These are phyloP conservation scores for Conomelus anceps DNA, from an alignment of 2,888 invertebrate genomes.

Conservation along the genomic window DNA sequence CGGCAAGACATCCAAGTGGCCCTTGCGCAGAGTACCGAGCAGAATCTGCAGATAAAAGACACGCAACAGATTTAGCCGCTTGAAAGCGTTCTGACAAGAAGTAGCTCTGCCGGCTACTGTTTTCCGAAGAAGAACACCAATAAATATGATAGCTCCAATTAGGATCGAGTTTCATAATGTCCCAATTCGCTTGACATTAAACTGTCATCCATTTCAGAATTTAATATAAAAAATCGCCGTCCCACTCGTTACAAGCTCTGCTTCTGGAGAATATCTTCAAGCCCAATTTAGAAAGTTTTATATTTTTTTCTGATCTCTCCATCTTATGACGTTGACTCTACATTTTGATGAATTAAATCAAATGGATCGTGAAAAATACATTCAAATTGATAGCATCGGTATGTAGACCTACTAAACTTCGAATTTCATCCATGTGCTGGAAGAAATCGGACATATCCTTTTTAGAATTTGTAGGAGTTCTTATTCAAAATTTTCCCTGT, in stretches of 20 bases:
- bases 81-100: neutral
- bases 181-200: neutral
- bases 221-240: neutral
- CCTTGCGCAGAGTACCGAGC: neutral
- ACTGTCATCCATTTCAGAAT: neutral
- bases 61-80: neutral
- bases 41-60: neutral
- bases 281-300: neutral
- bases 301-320: neutral
- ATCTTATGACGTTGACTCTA: neutral
- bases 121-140: neutral
- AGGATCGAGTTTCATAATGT: neutral
- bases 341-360: neutral
- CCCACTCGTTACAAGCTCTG: neutral
- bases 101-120: neutral
- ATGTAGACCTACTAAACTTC: too few relatives aligned
- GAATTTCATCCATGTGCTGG: too few relatives aligned
- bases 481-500: too few relatives aligned
- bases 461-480: too few relatives aligned
- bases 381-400: too few relatives aligned
- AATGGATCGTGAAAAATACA: too few relatives aligned
- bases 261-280: neutral
- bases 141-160: neutral
- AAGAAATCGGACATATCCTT: too few relatives aligned
- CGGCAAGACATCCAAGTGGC: neutral